Conservation (phyloP, 2,113 vertebrate species). For the Podarcis muralis region DNA sequence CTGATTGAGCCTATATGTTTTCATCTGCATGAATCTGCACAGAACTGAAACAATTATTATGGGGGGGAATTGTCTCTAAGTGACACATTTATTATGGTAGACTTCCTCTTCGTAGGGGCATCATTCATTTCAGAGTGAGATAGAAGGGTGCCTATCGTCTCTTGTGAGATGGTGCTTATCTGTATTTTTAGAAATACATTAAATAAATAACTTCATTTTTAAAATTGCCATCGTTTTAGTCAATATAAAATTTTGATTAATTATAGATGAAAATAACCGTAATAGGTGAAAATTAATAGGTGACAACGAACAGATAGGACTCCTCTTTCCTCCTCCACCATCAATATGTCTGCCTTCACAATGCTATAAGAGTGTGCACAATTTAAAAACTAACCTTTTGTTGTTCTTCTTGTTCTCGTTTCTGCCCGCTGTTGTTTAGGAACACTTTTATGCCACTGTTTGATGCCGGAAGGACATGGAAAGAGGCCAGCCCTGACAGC, state of each 20-base stretch:
- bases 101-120: neutral
- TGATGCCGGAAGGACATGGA: slow-evolving; percentile 16
- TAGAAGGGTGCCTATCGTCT: neutral
- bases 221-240: neutral
- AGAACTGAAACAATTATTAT: neutral
- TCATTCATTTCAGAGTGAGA: neutral
- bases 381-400: neutral
- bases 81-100: neutral
- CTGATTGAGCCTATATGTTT: neutral
- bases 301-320: neutral
- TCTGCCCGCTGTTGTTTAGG: slow-evolving; percentile 45
- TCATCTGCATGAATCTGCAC: neutral
- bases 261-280: too few relatives aligned
- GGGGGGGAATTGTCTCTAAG: neutral
- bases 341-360: neutral
- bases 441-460: slow-evolving; percentile 3
- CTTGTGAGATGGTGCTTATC: neutral
- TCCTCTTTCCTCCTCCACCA: neutral
- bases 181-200: neutral
- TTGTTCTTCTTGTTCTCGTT: neutral
- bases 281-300: neutral
- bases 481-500: neutral
- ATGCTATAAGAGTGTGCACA: neutral
- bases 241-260: neutral
- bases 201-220: neutral